Evolutionary conservation across 2,113 vertebrate species (phyloP).

Genomic region (Corythornis cristatus): DNA sequence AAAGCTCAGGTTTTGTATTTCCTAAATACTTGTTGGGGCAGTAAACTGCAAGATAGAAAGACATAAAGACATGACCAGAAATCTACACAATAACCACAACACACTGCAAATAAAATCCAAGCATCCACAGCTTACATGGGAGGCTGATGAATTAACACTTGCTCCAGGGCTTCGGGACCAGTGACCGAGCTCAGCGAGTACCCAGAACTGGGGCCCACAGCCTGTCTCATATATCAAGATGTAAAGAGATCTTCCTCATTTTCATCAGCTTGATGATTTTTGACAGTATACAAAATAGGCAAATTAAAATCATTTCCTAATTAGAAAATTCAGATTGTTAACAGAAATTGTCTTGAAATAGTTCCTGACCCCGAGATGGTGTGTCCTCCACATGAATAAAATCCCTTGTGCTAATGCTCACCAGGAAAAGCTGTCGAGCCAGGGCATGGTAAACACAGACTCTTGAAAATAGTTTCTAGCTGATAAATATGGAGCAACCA

Average conservation of each 20-base stretch:
- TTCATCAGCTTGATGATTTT: not conserved
- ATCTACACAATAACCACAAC: not conserved
- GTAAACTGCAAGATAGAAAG: not conserved
- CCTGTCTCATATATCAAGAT: not conserved
- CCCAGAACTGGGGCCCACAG: not conserved
- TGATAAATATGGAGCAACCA: not conserved
- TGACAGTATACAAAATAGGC: not conserved
- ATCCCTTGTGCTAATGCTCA: not conserved
- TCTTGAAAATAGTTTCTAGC: not conserved
- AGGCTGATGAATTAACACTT: not conserved
- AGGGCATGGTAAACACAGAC: slow-evolving; percentile 33
- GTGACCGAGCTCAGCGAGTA: not conserved
- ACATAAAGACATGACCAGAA: not conserved
- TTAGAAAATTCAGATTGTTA: not conserved
- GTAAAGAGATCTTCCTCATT: not conserved
- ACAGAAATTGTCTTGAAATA: not conserved
- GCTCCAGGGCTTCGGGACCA: not conserved
- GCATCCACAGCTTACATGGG: not conserved
- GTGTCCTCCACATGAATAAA: not conserved
- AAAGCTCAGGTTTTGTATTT: not conserved
- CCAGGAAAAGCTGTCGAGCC: not conserved
- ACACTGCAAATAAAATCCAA: not conserved
- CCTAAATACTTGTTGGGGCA: not conserved
- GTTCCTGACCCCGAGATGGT: accelerated
- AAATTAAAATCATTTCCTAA: not conserved